A percentile compares a stretch with the other conserved stretches of the same genome.
phyloP scores from a whole-genome alignment of 2,113 vertebrate species.

The Protobothrops flavoviridis region DNA sequence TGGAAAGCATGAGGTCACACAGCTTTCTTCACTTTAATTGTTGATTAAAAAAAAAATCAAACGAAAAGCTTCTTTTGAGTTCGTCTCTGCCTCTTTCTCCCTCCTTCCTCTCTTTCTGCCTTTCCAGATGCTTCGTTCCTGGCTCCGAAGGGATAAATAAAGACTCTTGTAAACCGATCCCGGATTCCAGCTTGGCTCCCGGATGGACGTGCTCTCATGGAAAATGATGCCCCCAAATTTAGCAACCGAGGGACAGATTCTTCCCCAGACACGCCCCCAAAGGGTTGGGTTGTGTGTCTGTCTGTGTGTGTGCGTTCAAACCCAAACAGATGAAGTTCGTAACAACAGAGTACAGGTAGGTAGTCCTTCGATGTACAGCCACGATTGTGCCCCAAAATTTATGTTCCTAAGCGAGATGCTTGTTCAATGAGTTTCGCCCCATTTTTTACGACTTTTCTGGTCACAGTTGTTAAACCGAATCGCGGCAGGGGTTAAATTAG shows the following conservation, averaged over 20 bases:
- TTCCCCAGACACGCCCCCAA: background rate
- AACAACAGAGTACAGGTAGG: background rate
- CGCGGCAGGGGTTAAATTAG: no score
- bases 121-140: background rate
- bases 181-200: background rate
- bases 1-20: background rate
- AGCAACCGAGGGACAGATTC: background rate
- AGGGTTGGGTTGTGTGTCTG: background rate
- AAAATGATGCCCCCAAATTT: constrained; percentile 31
- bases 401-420: no score
- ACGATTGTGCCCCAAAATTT: no score
- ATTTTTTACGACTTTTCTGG: no score
- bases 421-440: no score
- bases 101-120: background rate
- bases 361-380: no score
- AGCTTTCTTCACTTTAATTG: background rate
- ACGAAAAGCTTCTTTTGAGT: background rate
- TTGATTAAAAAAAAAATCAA: background rate
- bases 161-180: constrained; percentile 17
- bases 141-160: constrained; percentile 16
- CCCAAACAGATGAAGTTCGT: background rate
- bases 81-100: background rate
- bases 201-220: background rate
- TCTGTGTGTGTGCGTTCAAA: background rate
- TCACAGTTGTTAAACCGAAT: no score